Conservation (phyloP, 2,113 vertebrate species). For the Urocolius indicus region DNA sequence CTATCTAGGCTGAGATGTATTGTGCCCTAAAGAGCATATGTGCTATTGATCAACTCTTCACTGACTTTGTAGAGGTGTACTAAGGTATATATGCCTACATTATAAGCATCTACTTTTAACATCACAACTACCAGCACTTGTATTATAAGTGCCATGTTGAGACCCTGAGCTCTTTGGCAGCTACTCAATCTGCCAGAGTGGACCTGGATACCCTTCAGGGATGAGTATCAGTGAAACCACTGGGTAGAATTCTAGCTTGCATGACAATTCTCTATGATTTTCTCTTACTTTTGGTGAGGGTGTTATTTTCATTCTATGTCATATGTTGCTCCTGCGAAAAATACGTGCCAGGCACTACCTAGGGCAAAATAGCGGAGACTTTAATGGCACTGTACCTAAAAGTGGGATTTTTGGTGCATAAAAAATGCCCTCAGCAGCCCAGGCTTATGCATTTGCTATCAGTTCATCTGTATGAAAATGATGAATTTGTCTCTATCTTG, state of each 20-base stretch:
- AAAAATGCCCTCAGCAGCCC: not conserved
- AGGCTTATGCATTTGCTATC: not conserved
- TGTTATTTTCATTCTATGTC: not conserved
- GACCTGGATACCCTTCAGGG: not conserved
- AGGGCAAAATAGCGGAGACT: not conserved
- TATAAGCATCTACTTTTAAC: not conserved
- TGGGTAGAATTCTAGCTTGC: not conserved
- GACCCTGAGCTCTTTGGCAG: not conserved
- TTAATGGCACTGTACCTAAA: not conserved
- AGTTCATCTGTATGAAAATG: not conserved
- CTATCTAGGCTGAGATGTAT: not conserved
- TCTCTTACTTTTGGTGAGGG: not conserved
- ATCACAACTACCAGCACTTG: not conserved
- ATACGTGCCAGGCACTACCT: not conserved
- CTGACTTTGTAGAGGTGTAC: not conserved
- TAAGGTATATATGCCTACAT: not conserved
- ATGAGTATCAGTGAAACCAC: not conserved
- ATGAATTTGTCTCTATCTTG: not conserved
- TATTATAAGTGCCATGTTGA: not conserved
- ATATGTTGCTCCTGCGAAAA: not conserved
- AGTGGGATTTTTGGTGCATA: not conserved
- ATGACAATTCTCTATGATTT: not conserved
- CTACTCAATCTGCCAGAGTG: not conserved
- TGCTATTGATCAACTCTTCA: not conserved
- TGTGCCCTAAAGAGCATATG: not conserved